Conservation (phyloP, 2,888 invertebrate genomes). For the Coecobrya sp. region DNA sequence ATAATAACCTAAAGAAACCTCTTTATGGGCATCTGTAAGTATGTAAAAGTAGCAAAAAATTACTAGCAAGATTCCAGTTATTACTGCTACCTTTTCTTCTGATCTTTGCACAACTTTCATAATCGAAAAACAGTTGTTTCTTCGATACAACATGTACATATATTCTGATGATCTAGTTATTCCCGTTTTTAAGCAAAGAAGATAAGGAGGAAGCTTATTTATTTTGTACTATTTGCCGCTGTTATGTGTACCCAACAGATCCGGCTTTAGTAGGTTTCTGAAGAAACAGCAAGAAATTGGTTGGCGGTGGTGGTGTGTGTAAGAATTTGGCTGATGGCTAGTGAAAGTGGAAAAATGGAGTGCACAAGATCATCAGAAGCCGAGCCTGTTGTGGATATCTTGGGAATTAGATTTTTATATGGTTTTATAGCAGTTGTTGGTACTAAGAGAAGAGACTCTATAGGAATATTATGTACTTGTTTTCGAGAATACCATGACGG, state of each 20-base stretch:
- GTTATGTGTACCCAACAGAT: conserved; percentile 24
- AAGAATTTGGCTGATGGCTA: conserved; percentile 17
- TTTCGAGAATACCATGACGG: conserved; percentile 5
- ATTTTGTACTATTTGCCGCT: not conserved
- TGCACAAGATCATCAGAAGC: conserved; percentile 61
- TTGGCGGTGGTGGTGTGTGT: not conserved
- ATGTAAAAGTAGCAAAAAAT: not conserved
- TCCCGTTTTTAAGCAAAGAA: conserved; percentile 27
- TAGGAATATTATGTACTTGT: not conserved
- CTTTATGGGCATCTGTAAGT: conserved; percentile 40
- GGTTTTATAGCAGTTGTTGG: not conserved
- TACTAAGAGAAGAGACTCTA: not conserved
- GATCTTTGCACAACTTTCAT: conserved; percentile 52
- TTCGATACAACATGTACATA: not conserved
- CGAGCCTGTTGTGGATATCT: conserved; percentile 57
- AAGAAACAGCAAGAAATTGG: conserved; percentile 45
- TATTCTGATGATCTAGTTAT: not conserved
- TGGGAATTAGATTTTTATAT: conserved; percentile 74
- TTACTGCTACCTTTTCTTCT: conserved; percentile 23
- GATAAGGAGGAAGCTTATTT: not conserved
- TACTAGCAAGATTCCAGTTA: not conserved
- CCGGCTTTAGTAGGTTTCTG: not conserved
- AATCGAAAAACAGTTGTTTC: conserved; percentile 58
- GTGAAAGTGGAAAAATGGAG: conserved; percentile 37
- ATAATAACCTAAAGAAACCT: conserved; percentile 47